Evolutionary conservation across 2,113 vertebrate genomes (phyloP).

Genomic region (Butastur rufipennis): DNA sequence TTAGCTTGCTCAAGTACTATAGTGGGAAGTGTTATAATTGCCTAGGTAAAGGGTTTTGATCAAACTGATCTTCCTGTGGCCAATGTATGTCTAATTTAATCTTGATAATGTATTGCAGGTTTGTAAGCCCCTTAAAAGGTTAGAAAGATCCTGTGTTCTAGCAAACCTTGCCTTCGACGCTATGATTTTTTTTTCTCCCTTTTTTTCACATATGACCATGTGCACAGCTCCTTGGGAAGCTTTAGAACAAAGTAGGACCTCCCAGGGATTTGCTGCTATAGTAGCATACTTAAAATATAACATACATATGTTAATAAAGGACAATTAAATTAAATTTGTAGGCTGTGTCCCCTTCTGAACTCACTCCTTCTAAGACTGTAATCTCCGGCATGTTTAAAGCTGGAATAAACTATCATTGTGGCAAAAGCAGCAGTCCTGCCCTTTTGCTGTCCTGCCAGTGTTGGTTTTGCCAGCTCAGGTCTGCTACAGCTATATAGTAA

Average conservation of each 20-base stretch:
- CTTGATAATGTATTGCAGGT: neutral
- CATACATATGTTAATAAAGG: neutral
- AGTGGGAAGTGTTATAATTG: neutral
- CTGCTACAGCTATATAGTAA: neutral
- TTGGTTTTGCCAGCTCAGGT: conserved; percentile 23
- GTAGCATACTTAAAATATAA: neutral
- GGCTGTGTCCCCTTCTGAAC: neutral
- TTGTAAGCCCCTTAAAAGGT: neutral
- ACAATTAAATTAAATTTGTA: neutral
- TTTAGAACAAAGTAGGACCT: neutral
- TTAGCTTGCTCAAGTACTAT: neutral
- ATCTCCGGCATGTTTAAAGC: neutral
- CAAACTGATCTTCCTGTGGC: neutral
- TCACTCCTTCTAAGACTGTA: neutral
- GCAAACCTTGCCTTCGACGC: neutral
- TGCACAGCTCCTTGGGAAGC: neutral
- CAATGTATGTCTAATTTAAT: neutral
- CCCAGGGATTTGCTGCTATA: neutral
- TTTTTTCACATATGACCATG: neutral
- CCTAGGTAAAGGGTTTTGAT: neutral
- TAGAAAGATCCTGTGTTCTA: neutral
- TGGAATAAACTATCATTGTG: neutral
- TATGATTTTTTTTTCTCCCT: accelerated
- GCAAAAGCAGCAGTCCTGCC: neutral
- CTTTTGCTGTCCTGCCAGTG: neutral